Base-by-base conservation (phyloP, 2,888 invertebrate genomes). In the Leptopterna dolabrata region DNA sequence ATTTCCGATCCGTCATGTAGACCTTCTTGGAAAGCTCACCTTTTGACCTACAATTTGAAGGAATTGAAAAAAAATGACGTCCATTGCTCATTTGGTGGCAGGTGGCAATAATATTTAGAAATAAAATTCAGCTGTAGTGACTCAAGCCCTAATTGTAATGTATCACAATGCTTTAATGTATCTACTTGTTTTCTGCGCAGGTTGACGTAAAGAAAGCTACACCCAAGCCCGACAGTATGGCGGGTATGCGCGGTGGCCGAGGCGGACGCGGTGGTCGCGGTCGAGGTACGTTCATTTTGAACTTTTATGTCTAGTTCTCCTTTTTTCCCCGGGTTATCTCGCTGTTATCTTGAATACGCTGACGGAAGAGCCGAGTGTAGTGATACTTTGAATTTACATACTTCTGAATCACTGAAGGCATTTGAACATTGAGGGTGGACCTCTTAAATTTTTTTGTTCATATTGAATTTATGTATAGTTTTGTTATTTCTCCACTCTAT, bases 191-290 rank as follows among this genome's bases (percentile, higher is more conserved):
- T 1, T 63, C 24, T 63, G 0, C 24, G 2, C 55, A 81, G 81
- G 85, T 97, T 88, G 98, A 98, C 92, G 97, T 98, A 55, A 98
- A 98, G 93, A 96, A 97, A 91, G 98, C 98, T 76, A 97, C 98
- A 85, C 97, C 98, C 14, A 97, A 97, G 92, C 96, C 96, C 1
- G 96, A 97, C 90, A 94, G 94, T 89, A 94, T 95, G 94, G 94
- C 93, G 90, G 93, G 93, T 89, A 93, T 93, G 91, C 92, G 93
- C 43, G 94, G 94, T 76, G 85, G 85, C 45, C 93, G 95, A 78
- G 95, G 95, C 24, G 95, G 95, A 86, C 93, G 94, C 91, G 93
- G 95, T 45, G 93, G 91, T 78, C 89, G 91, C 43, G 92, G 92
- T 70, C 86, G 90, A 83, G 90, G 90, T 4, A 95, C 95, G 45